Conservation (phyloP, 2,888 invertebrate genomes). For the Leptothorax acervorum region DNA sequence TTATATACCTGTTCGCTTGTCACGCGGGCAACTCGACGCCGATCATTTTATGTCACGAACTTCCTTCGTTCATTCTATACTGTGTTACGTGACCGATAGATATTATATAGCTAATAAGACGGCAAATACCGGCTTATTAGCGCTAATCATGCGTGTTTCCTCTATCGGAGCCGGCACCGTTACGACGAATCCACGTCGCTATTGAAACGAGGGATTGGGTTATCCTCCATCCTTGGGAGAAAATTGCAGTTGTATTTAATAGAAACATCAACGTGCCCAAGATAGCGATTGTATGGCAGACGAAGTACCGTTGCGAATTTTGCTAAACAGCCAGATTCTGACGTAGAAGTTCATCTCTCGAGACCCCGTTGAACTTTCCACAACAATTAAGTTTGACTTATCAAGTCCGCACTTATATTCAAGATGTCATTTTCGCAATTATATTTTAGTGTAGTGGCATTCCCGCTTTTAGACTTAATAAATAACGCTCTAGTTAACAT, state of each 20-base stretch:
- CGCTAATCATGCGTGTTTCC: constrained; percentile 41
- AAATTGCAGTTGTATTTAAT: constrained; percentile 3
- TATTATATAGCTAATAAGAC: constrained; percentile 39
- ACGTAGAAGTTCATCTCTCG: neutral
- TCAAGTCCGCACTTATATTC: neutral
- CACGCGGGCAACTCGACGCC: constrained; percentile 40
- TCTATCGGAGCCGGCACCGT: constrained; percentile 25
- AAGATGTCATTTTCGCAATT: neutral
- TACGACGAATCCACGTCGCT: constrained; percentile 10
- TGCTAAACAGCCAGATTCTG: neutral
- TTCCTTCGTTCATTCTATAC: constrained; percentile 37
- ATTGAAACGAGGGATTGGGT: constrained; percentile 2
- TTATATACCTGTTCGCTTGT: constrained; percentile 51
- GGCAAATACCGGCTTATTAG: constrained; percentile 23
- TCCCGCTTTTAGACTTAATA: neutral
- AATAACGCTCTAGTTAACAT: neutral
- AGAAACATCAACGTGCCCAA: constrained; percentile 8
- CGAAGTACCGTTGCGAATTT: neutral
- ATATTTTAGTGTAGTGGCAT: neutral
- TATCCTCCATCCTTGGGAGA: neutral
- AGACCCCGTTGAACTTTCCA: neutral
- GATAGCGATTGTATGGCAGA: neutral
- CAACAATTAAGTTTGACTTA: neutral
- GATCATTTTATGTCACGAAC: constrained; percentile 49
- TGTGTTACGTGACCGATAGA: constrained; percentile 32